Evolutionary conservation across 2,113 vertebrate genomes (phyloP).

Genomic region (Pelvicachromis taeniatus): DNA sequence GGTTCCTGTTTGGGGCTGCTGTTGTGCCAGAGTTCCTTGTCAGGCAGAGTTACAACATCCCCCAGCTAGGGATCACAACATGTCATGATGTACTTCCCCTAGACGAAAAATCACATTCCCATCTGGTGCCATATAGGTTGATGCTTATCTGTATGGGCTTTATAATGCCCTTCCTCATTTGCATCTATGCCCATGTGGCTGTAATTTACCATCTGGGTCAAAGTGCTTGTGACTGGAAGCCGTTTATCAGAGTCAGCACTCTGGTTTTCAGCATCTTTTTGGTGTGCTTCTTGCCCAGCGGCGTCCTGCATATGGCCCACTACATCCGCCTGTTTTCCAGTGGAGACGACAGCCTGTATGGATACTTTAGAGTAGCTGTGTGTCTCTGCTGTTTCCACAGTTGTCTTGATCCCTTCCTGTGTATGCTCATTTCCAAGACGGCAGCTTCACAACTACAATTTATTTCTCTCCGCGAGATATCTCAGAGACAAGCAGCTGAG

Average conservation of each 20-base stretch:
- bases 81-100: slow-evolving; percentile 83
- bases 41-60: slow-evolving; percentile 76
- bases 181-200: slow-evolving; percentile 78
- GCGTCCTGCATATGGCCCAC: slow-evolving; percentile 80
- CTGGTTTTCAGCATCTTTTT: slow-evolving; percentile 84
- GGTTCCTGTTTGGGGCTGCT: slow-evolving; percentile 73
- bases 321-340: slow-evolving; percentile 75
- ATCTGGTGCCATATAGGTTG: slow-evolving; percentile 77
- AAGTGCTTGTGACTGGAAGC: slow-evolving; percentile 74
- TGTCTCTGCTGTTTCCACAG: slow-evolving; percentile 90
- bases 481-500: slow-evolving; percentile 11
- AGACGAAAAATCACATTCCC: slow-evolving; percentile 22
- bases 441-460: slow-evolving; percentile 53
- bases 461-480: slow-evolving; percentile 30
- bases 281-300: slow-evolving; percentile 85
- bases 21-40: slow-evolving; percentile 80
- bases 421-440: slow-evolving; percentile 80
- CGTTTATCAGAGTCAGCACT: slow-evolving; percentile 80
- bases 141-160: slow-evolving; percentile 79
- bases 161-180: slow-evolving; percentile 77
- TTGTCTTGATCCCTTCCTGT: slow-evolving; percentile 90
- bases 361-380: slow-evolving; percentile 79
- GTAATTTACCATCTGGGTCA: slow-evolving; percentile 78
- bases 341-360: slow-evolving; percentile 76
- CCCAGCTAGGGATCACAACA: slow-evolving; percentile 61